Evolutionary conservation across 2,888 invertebrate genomes (phyloP).

Genomic region (Aricia artaxerxes): DNA sequence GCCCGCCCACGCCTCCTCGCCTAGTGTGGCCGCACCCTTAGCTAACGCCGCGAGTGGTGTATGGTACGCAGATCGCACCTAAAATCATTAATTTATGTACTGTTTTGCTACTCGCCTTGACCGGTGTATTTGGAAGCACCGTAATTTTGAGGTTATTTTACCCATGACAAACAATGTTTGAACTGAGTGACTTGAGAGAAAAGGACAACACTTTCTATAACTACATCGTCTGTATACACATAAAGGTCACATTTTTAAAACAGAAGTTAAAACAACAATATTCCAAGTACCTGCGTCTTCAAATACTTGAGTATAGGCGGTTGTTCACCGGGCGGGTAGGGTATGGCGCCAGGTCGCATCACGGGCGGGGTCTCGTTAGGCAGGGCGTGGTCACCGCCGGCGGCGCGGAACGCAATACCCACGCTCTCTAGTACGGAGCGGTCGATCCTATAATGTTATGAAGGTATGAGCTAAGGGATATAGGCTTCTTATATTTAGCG

Average conservation of each 20-base stretch:
- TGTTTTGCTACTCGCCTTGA: background rate
- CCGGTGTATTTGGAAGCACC: background rate
- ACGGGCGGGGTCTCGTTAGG: slow-evolving; percentile 48
- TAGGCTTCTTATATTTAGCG: background rate
- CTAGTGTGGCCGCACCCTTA: slow-evolving; percentile 94
- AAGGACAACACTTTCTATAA: too few species aligned
- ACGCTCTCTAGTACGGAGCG: slow-evolving; percentile 70
- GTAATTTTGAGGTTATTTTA: background rate
- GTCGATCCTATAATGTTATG: slow-evolving; percentile 56
- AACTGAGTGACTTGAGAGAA: too few species aligned
- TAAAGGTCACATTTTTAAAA: background rate
- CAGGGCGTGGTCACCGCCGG: slow-evolving; percentile 58
- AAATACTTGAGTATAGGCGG: slow-evolving; percentile 70
- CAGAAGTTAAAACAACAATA: background rate
- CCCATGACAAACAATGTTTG: background rate
- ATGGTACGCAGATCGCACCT: slow-evolving; percentile 95
- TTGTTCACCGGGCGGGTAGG: slow-evolving; percentile 66
- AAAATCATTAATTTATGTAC: background rate
- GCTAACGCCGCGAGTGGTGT: slow-evolving; percentile 91
- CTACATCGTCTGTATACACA: too few species aligned
- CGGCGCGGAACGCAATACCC: slow-evolving; percentile 67
- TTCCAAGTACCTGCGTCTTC: slow-evolving; percentile 59
- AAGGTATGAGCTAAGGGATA: background rate
- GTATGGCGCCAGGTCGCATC: slow-evolving; percentile 53
- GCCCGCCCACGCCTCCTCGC: slow-evolving; percentile 92